Percentiles rank a stretch among this genome's conserved stretches.
phyloP scores from a whole-genome alignment of 1,140 invertebrate species.

The Microvelia longipes region DNA sequence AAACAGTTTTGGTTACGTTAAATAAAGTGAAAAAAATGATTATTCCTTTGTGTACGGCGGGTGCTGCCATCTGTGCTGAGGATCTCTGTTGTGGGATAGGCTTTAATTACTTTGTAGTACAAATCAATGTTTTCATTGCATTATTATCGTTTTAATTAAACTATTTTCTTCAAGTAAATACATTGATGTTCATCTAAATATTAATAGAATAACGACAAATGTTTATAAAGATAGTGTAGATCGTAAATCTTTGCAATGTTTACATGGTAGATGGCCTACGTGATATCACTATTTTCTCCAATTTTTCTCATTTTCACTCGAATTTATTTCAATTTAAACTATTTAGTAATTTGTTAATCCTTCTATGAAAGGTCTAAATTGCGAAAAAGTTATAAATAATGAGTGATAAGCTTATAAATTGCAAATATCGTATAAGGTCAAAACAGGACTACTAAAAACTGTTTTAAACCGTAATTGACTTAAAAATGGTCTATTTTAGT shows the following conservation, averaged over 20 bases:
- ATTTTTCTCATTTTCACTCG: too few relatives aligned
- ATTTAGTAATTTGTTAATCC: too few relatives aligned
- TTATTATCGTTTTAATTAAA: not conserved
- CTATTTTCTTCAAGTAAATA: not conserved
- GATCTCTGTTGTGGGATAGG: slow-evolving; percentile 30
- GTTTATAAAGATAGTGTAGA: not conserved
- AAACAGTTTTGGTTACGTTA: too few relatives aligned
- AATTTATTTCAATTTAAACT: too few relatives aligned
- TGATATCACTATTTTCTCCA: not conserved
- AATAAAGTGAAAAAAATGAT: too few relatives aligned
- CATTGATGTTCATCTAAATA: not conserved
- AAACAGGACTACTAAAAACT: too few relatives aligned
- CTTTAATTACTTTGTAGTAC: slow-evolving; percentile 16
- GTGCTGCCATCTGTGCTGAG: slow-evolving; percentile 48
- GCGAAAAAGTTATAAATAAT: too few relatives aligned
- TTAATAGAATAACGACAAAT: not conserved
- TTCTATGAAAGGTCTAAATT: too few relatives aligned
- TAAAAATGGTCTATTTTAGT: too few relatives aligned
- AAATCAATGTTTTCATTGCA: slow-evolving; percentile 15
- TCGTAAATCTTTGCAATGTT: slow-evolving; percentile 29
- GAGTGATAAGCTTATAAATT: too few relatives aligned
- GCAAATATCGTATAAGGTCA: too few relatives aligned
- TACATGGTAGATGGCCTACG: slow-evolving; percentile 29
- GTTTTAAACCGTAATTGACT: too few relatives aligned
- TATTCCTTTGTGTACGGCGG: slow-evolving; percentile 4